Evolutionary conservation across 2,797 vertebrate genomes (phyloP).

Genomic region (Danionella dracula): DNA sequence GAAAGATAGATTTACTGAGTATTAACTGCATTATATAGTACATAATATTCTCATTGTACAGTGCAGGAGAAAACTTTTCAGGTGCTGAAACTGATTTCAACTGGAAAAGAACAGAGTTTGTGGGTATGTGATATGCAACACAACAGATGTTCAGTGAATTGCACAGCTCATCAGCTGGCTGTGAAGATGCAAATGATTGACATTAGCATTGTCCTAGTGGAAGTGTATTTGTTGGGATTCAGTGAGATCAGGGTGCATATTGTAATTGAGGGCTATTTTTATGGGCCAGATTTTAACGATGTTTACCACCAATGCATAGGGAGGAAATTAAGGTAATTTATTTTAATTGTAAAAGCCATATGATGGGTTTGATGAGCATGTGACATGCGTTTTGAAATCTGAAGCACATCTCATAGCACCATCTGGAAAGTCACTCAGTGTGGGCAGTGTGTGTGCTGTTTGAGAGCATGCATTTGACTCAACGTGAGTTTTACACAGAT

Average conservation of each 20-base stretch:
- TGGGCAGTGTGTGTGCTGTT: constrained; percentile 24
- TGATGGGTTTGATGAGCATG: constrained; percentile 37
- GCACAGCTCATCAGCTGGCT: constrained; percentile 35
- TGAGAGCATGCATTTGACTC: background rate
- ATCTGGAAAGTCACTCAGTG: constrained; percentile 34
- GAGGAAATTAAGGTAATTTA: constrained; percentile 24
- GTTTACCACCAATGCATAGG: background rate
- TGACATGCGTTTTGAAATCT: constrained; percentile 36
- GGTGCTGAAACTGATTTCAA: constrained; percentile 12
- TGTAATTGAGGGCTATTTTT: background rate
- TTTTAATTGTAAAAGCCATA: constrained; percentile 36
- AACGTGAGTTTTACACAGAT: constrained; percentile 5
- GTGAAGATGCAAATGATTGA: constrained; percentile 31
- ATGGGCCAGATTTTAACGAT: constrained; percentile 22
- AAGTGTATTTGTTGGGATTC: constrained; percentile 42
- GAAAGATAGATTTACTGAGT: constrained; percentile 15
- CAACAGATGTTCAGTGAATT: constrained; percentile 47
- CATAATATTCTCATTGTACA: constrained; percentile 17
- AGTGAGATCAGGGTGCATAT: background rate
- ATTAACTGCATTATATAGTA: constrained; percentile 12
- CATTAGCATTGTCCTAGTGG: constrained; percentile 39
- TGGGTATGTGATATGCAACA: constrained; percentile 28
- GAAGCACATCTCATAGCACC: constrained; percentile 24
- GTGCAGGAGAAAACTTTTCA: background rate
- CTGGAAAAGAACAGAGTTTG: background rate